Evolutionary conservation across 2,888 invertebrate genomes (phyloP), one percentile per base, ranked within the genome.

Genomic region (Mythimna vitellina): DNA sequence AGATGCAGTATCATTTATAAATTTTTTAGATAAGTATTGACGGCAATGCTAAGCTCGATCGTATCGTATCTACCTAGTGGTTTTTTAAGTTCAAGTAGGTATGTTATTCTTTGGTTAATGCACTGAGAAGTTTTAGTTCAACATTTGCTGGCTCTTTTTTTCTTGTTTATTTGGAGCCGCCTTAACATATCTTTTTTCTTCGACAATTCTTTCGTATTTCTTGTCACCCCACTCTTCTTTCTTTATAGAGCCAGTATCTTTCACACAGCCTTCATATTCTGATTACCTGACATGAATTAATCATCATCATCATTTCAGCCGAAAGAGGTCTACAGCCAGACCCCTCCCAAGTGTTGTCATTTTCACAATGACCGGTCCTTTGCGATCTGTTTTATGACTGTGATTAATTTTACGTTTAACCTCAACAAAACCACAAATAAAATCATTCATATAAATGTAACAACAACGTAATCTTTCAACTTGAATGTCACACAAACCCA

Each of bases 401-500:
- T 46, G 17, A 17, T 7, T 46, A 46, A 46, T 46, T 46, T 46
- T 20, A 35, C 0, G 12, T 29, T 12, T 9, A 35, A 62, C 25
- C 32, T 1, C 8, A 25, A 57, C 5, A 12, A 46, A 57, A 57
- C 25, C 53, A 4, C 77, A 54, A 81, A 58, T 53, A 60, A 69
- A 63, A 60, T 65, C 20, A 53, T 78, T 73, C 29, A 35, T 64
- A 32, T 29, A 4, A 54, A 70, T 65, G 49, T 60, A 69, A 61
- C 69, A 76, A 66, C 73, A 66, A 64, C 69, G 65, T 80, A 81
- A 85, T 84, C 81, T 75, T 81, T 25, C 65, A 72, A 72, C 22
- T 57, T 65, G 65, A 81, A 84, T 83, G 78, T 83, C 79, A 89
- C 84, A 87, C 82, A 88, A 82, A 89, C 85, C 81, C 65, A 82